Evolutionary conservation across 2,888 invertebrate species (phyloP), one percentile per base, ranked within the genome.

Genomic region (Augiades crinisus): DNA sequence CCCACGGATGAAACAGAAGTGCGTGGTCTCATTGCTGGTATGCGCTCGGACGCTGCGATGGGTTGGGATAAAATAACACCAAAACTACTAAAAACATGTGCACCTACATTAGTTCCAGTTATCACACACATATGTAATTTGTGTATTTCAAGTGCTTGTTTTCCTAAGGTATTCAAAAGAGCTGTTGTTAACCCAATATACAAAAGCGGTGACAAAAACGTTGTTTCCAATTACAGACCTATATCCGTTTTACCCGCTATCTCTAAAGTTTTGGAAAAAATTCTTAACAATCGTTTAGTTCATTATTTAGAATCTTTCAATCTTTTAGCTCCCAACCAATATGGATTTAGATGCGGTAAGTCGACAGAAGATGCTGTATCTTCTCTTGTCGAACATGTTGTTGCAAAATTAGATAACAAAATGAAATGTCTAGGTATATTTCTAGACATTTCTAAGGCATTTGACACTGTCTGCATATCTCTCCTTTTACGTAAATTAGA

Each of bases 191-290:
- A 24, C 16, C 57, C 53, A 5, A 40, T 57, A 5, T 22, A 41
- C 10, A 57, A 57, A 21, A 19, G 12, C 24, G 54, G 57, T 16
- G 54, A 47, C 12, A 47, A 24, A 44, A 31, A 13, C 21, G n/a
- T 21, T 38, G 46, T 54, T 13, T 40, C 13, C 10, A 57, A 54
- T 34, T 57, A 54, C 30, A 31, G 54, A 13, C 57, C 57, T 1
- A 57, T 57, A n/a, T 54, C 52, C 3, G 12, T 57, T 3, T 27
- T 58, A n/a, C 21, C 56, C 0, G 14, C 30, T 4, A 7, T 54
- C 1, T 56, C 56, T 8, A 59, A 59, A 40, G 53, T 59, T 7
- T 21, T 56, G 1, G 54, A 56, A 47, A 36, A 31, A 49, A 24
- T 56, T 7, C 17, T 58, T 13, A 58, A 58, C 27, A 52, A 46